Evolutionary conservation across 2,888 invertebrate genomes (phyloP).

Genomic region (Drosophila peninsularis): DNA sequence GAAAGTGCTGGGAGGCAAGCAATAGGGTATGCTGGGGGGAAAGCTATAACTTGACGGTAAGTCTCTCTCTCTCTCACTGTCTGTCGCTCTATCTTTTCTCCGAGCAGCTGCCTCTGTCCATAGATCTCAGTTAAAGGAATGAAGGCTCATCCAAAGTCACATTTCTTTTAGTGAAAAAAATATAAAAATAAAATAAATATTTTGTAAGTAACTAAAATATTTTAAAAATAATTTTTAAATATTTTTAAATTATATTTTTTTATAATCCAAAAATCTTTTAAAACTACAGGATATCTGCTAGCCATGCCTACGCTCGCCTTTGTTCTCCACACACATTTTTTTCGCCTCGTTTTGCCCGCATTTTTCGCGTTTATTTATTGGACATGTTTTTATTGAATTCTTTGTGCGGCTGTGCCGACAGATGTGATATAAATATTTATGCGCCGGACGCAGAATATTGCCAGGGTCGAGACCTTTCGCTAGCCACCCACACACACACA

Average conservation of each 20-base stretch:
- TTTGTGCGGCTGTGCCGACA: constrained; percentile 66
- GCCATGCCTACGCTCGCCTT: not conserved
- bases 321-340: not conserved
- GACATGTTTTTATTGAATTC: constrained; percentile 79
- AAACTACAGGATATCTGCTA: not conserved
- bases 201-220: too few species aligned
- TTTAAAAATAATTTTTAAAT: not conserved
- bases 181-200: too few species aligned
- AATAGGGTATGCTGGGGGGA: not conserved
- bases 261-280: not conserved
- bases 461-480: constrained; percentile 28
- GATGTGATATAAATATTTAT: constrained; percentile 77
- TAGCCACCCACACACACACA: not conserved
- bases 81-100: not conserved
- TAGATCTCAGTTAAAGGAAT: too few species aligned
- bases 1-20: not conserved
- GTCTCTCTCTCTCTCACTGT: not conserved
- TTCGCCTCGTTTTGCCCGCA: constrained; percentile 37
- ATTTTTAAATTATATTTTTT: not conserved
- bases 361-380: constrained; percentile 72
- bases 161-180: not conserved
- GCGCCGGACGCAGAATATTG: constrained; percentile 69
- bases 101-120: too few species aligned
- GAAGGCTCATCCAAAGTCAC: not conserved
- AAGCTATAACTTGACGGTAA: not conserved